Evolutionary conservation across 2,797 vertebrate genomes (phyloP).

Genomic region (Clarias fuscus): DNA sequence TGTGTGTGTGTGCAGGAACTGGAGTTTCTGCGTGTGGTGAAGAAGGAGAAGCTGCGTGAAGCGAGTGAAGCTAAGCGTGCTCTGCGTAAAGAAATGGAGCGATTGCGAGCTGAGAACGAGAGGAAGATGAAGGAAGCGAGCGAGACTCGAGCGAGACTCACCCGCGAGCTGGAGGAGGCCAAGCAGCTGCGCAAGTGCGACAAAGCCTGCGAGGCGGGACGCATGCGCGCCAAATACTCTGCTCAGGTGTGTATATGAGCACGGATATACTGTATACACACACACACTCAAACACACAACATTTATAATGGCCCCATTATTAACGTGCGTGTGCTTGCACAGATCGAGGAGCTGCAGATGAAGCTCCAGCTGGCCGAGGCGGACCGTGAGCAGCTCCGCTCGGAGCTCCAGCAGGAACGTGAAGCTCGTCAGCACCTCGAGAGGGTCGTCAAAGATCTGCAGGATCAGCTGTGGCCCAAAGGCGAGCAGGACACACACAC

Average conservation of each 20-base stretch:
- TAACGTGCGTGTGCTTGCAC: constrained; percentile 49
- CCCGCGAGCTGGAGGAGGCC: constrained; percentile 93
- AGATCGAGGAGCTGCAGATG: constrained; percentile 96
- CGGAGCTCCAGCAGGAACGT: constrained; percentile 88
- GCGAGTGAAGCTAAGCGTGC: constrained; percentile 94
- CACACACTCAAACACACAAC: constrained; percentile 1
- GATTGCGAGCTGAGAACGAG: constrained; percentile 90
- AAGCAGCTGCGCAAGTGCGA: constrained; percentile 89
- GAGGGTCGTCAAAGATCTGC: constrained; percentile 94
- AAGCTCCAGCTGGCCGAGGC: constrained; percentile 95
- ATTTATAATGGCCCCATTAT: too few relatives aligned
- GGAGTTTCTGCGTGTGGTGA: constrained; percentile 94
- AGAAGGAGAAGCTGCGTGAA: constrained; percentile 96
- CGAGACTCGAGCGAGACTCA: constrained; percentile 87
- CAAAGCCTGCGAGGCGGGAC: constrained; percentile 92
- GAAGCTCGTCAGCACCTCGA: constrained; percentile 96
- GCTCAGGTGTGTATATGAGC: constrained; percentile 79
- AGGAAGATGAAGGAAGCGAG: constrained; percentile 97
- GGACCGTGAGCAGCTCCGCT: constrained; percentile 92
- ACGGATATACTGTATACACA: neutral
- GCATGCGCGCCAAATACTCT: constrained; percentile 91
- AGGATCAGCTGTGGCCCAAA: constrained; percentile 94
- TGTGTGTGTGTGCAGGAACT: constrained; percentile 80
- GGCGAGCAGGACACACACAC: constrained; percentile 56
- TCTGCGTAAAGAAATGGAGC: constrained; percentile 94